Evolutionary conservation across 2,888 invertebrate species (phyloP).

Genomic region (Leptopilina myrica): DNA sequence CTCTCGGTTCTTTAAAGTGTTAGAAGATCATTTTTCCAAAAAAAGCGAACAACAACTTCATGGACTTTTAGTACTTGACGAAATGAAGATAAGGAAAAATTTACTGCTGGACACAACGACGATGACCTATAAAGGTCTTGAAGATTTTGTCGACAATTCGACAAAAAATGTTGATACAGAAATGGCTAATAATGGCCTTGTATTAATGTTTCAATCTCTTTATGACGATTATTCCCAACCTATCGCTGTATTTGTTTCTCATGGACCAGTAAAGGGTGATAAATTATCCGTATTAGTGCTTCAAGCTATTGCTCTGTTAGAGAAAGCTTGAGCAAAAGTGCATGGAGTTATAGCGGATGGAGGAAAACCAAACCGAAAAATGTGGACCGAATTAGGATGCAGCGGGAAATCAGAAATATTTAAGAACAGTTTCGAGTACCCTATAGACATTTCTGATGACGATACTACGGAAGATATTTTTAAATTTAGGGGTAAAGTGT

Average conservation of each 20-base stretch:
- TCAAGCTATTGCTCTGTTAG: slow-evolving; percentile 45
- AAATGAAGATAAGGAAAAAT: slow-evolving; percentile 49
- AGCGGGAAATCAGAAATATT: neutral
- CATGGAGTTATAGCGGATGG: slow-evolving; percentile 55
- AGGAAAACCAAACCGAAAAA: slow-evolving; percentile 48
- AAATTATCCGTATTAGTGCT: slow-evolving; percentile 43
- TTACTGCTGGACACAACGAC: slow-evolving; percentile 46
- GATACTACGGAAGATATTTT: no score
- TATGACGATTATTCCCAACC: slow-evolving; percentile 52
- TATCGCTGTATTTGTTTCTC: slow-evolving; percentile 53
- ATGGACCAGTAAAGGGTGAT: slow-evolving; percentile 45
- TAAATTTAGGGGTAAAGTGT: no score
- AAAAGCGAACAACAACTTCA: slow-evolving; percentile 48
- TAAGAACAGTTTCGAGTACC: no score
- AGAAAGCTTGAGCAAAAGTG: slow-evolving; percentile 48
- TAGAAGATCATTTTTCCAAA: slow-evolving; percentile 42
- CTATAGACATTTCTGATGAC: no score
- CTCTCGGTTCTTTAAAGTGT: slow-evolving; percentile 43
- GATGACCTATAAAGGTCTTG: slow-evolving; percentile 49
- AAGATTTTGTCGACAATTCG: slow-evolving; percentile 49
- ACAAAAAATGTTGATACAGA: slow-evolving; percentile 36
- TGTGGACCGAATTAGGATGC: slow-evolving; percentile 50
- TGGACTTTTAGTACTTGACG: slow-evolving; percentile 51
- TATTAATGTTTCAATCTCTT: slow-evolving; percentile 53
- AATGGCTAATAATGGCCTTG: slow-evolving; percentile 52